Evolutionary conservation across 2,113 vertebrate genomes (phyloP), one percentile per base, ranked within the genome.

Genomic region (Gadus chalcogrammus): DNA sequence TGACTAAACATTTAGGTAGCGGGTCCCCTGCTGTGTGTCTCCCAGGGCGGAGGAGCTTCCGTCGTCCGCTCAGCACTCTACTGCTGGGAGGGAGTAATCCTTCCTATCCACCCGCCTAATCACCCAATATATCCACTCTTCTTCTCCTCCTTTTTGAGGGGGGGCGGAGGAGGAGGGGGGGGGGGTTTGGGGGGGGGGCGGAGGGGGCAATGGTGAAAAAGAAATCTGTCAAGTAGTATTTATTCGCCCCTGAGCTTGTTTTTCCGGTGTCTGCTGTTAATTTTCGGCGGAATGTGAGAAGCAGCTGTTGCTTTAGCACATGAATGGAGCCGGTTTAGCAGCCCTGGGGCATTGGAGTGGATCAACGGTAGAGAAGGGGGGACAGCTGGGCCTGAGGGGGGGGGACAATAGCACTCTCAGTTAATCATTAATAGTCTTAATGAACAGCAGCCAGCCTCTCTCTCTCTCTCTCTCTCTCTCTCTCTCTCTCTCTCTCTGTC

Each of bases 231-330:
- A 78, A 74, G 79, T 87, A 72, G 85, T 82, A 79, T 86, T 85
- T 66, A 79, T 84, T 78, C 80, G 27, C 67, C 65, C 16, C 16
- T 65, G 9, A 13, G 80, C 69, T 85, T 85, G 77, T 79, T 76
- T 73, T 79, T 84, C 75, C 76, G 65, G 76, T 68, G 69, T 83
- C 82, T 85, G 78, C 38, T 20, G 79, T 87, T 85, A 71, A 86
- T 88, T 89, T 90, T 88, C 77, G 73, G 79, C 42, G 87, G 86
- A 90, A 89, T 88, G 86, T 88, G 85, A 85, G 82, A 77, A 88
- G 89, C 91, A 91, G 91, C 87, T 91, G 91, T 91, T 87, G 90
- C 85, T 89, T 89, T 81, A 86, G 82, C 86, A 87, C 86, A 90
- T 85, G 87, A 91, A 88, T 89, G 78, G 75, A 88, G 77, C 72